phyloP scores from a whole-genome alignment of 2,797 vertebrate genomes.

The Euphonia xanthogaster region DNA sequence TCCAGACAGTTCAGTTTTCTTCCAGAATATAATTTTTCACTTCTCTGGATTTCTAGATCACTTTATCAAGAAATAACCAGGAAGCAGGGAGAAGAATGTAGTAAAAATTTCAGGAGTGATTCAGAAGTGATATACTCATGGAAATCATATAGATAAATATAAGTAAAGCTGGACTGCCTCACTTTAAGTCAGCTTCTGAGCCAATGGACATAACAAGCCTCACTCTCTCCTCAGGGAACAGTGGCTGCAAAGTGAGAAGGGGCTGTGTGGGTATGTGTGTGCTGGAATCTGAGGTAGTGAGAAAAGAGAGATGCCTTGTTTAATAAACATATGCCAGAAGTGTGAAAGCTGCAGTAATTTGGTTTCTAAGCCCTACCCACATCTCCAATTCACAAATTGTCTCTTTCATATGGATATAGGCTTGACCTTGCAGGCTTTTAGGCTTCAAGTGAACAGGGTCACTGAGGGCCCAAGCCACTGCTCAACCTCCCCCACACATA shows the following conservation, averaged over 20 bases:
- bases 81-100: neutral
- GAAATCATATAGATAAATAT: neutral
- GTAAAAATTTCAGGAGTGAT: neutral
- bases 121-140: neutral
- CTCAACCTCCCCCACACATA: conserved; percentile 70
- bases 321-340: conserved; percentile 64
- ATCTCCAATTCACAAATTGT: conserved; percentile 68
- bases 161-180: neutral
- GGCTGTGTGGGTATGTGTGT: neutral
- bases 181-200: neutral
- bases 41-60: neutral
- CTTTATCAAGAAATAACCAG: neutral
- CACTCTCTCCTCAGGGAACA: neutral
- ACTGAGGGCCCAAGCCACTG: conserved; percentile 66
- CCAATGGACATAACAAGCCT: neutral
- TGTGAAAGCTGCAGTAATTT: conserved; percentile 70
- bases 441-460: conserved; percentile 72
- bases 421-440: conserved; percentile 72
- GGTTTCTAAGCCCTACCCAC: conserved; percentile 52
- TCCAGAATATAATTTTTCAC: neutral
- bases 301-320: conserved; percentile 13
- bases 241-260: neutral
- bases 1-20: neutral
- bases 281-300: neutral
- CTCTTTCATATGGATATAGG: conserved; percentile 71